A percentile compares a stretch with the other conserved stretches of the same genome.
Conservation (phyloP, 2,113 vertebrate species). For the Antidorcas marsupialis region DNA sequence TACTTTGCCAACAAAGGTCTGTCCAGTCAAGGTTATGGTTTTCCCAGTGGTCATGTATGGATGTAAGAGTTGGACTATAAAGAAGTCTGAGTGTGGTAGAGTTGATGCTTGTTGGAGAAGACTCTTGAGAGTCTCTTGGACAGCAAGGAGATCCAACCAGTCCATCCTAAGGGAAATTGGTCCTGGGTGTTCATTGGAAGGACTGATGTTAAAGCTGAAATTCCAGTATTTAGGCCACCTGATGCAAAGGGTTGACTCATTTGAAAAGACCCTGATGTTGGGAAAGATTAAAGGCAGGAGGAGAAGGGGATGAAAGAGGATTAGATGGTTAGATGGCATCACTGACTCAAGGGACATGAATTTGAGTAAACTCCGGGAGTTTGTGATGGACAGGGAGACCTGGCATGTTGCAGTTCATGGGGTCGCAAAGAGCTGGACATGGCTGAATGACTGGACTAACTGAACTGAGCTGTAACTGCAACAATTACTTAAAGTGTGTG, state of each 20-base stretch:
- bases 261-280: not conserved
- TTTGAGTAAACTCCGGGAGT: not conserved
- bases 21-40: not conserved
- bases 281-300: not conserved
- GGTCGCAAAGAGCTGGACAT: fast-evolving
- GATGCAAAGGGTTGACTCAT: not conserved
- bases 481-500: not conserved
- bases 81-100: not conserved
- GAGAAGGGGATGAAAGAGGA: not conserved
- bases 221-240: not conserved
- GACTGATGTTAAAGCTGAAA: not conserved
- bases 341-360: not conserved
- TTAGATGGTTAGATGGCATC: not conserved
- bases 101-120: not conserved
- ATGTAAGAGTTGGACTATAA: not conserved
- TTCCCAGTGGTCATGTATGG: not conserved
- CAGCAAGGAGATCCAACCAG: not conserved
- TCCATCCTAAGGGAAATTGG: not conserved
- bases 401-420: not conserved
- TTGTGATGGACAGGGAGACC: not conserved
- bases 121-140: not conserved
- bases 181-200: not conserved
- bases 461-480: not conserved
- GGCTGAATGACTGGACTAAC: not conserved
- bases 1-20: not conserved